Conservation (phyloP, 2,797 vertebrate species). For the Takifugu rubripes region DNA sequence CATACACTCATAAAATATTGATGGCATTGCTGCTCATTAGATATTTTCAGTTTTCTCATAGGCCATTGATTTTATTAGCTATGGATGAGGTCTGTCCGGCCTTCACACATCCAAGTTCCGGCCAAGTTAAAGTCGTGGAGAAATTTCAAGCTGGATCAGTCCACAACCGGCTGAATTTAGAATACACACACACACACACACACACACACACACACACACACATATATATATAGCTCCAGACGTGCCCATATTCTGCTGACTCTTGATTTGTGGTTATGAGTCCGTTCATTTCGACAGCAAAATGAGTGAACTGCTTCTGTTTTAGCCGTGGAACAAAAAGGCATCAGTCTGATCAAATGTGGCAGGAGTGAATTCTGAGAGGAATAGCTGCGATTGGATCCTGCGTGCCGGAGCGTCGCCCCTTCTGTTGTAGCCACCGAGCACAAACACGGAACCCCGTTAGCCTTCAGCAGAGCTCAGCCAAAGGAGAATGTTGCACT, state of each 20-base stretch:
- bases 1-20: constrained; percentile 43
- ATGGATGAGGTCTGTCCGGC: constrained; percentile 18
- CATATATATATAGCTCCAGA: constrained; percentile 17
- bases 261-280: constrained; percentile 36
- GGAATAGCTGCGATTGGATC: constrained; percentile 38
- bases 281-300: constrained; percentile 27
- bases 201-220: too few species aligned
- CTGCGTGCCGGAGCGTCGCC: constrained; percentile 21
- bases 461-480: constrained; percentile 4
- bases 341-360: constrained; percentile 31
- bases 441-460: background rate
- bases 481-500: background rate
- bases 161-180: constrained; percentile 34
- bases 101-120: constrained; percentile 21
- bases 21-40: constrained; percentile 21
- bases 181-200: background rate
- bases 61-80: constrained; percentile 15
- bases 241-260: constrained; percentile 38
- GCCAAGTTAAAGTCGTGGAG: constrained; percentile 16
- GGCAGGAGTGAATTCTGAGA: constrained; percentile 23
- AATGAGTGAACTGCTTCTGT: constrained; percentile 36
- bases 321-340: constrained; percentile 29
- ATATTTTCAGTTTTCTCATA: constrained; percentile 17
- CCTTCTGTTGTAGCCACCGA: constrained; percentile 37
- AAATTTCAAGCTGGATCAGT: constrained; percentile 23